Evolutionary conservation across 2,888 invertebrate genomes (phyloP).

Genomic region (Holacanthella duospinosa): DNA sequence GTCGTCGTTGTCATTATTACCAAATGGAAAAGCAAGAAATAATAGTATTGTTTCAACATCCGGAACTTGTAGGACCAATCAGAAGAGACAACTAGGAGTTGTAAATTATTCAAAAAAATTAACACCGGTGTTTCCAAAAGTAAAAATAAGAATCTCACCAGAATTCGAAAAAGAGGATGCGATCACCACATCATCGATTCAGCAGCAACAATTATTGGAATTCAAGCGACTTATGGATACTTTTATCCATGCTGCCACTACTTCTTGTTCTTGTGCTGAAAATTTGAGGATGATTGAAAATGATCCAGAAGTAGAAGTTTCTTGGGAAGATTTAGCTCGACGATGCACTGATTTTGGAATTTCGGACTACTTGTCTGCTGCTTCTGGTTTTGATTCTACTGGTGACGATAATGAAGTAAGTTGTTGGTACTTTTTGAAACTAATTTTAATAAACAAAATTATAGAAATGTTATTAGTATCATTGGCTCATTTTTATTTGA

Average conservation of each 20-base stretch:
- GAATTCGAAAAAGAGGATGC: neutral
- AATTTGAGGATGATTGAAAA: neutral
- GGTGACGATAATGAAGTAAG: too few relatives aligned
- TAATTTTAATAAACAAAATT: too few relatives aligned
- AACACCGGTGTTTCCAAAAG: too few relatives aligned
- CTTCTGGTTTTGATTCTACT: neutral
- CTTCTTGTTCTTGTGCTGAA: neutral
- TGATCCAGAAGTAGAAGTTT: slow-evolving; percentile 4
- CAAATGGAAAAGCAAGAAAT: too few relatives aligned
- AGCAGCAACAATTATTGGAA: neutral
- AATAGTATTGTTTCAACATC: too few relatives aligned
- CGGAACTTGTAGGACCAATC: too few relatives aligned
- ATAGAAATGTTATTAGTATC: too few relatives aligned
- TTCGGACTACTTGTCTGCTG: slow-evolving; percentile 18
- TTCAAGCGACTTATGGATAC: neutral
- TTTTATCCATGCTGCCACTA: neutral
- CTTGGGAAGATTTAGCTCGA: slow-evolving; percentile 21
- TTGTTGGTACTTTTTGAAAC: too few relatives aligned
- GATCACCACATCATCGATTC: neutral
- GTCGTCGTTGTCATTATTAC: too few relatives aligned
- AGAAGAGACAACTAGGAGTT: too few relatives aligned
- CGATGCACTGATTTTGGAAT: slow-evolving; percentile 35
- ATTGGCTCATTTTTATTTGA: too few relatives aligned
- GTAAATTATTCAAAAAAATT: too few relatives aligned
- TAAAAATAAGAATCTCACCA: neutral